Evolutionary conservation across 2,888 invertebrate species (phyloP), one percentile per base, ranked within the genome.

Genomic region (Fissipunctia ypsillon): DNA sequence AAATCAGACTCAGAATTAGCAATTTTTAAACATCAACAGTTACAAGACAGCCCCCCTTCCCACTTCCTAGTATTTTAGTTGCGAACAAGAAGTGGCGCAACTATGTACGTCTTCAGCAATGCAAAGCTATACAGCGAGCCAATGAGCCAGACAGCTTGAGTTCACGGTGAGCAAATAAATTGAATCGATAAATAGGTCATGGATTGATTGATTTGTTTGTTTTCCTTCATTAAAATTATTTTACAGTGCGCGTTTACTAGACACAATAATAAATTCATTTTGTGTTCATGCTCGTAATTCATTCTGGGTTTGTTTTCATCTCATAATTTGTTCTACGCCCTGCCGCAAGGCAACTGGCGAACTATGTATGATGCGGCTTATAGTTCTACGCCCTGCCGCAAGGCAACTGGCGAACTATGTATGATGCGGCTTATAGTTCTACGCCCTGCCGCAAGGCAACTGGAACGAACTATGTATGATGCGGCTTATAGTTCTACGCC

Each of bases 221-320:
- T 61, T 28, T n/a, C 41, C 67, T n/a, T 52, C 4, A 35, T 52
- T 54, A 70, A 1, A 43, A 54, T 38, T 69, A 28, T n/a, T 54
- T 22, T 6, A 56, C n/a, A 31, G 38, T 28, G n/a, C 4, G 10
- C 5, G 19, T 12, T 16, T 22, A 54, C 10, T 70, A 22, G 28
- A 16, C 28, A 19, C 12, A 31, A n/a, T n/a, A 14, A 25, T 68
- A 28, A 3, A 41, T 38, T 16, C 31, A 7, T 35, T 25, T 25
- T 54, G 14, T n/a, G 12, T 31, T n/a, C n/a, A 12, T 22, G 16
- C 28, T 56, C 5, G 16, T 38, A 9, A 70, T 48, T 19, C 41
- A 57, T 56, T 38, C n/a, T 31, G 19, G 31, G 10, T 41, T 71
- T 48, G 28, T 48, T 71, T 41, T 50, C 31, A 41, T 50, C 50